Base-by-base conservation (phyloP, 2,113 vertebrate species). In the Mesocricetus auratus region DNA sequence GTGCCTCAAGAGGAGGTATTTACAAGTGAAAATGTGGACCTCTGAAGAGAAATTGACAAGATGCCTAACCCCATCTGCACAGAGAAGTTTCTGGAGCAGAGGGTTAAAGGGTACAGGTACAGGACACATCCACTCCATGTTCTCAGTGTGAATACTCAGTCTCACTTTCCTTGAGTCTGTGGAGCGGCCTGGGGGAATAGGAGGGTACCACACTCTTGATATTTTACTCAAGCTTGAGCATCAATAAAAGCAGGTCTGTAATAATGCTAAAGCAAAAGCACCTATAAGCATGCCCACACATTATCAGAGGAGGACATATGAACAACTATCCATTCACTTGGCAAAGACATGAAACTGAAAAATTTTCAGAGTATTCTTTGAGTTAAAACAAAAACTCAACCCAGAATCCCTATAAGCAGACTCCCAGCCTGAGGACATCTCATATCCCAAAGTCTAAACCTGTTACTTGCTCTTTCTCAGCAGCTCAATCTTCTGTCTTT, bases 21-120 rank as follows among this genome's bases (percentile, higher is more conserved):
- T 56, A 1, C 82, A 94, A 19, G 15, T 89, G n/a, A 91, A 53
- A 94, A 36, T 7, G 21, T 21, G n/a, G 47, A 64, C 42, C 78
- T 93, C 66, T 98, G 95, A 97, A 97, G 94, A 89, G 64, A 36
- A 94, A 74, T n/a, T 33, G 56, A 85, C 62, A n/a, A 68, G 90
- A 82, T 78, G 26, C 13, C 26, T 68, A 17, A 26, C 36, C 22
- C 24, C 2, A 78, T n/a, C 85, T 96, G n/a, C 58, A 88, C 42
- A 58, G 81, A 89, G 66, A 90, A 82, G 79, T 68, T 82, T 47
- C 78, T 66, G 71, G n/a, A n/a, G 83, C 77, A 45, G 85, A 93
- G 74, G 45, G 86, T 91, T 69, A 39, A 90, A n/a, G n/a, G n/a
- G n/a, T n/a, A n/a, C n/a, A 39, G 64, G 68, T 39, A 26, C 31